Evolutionary conservation across 2,797 vertebrate species (phyloP).

Genomic region (Pipistrellus pipistrellus): DNA sequence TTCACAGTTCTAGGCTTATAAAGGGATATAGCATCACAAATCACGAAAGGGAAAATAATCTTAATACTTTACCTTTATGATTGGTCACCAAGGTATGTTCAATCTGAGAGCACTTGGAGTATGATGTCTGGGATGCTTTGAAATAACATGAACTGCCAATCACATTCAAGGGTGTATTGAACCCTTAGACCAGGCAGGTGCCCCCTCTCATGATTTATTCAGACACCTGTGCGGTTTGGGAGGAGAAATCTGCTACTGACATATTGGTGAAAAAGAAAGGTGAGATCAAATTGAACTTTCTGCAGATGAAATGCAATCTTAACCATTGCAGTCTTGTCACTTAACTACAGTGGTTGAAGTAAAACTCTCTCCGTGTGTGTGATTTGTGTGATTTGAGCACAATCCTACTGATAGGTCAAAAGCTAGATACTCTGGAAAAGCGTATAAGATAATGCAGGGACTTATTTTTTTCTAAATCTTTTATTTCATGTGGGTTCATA

Average conservation of each 20-base stretch:
- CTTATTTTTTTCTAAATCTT: conserved; percentile 39
- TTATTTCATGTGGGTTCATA: background rate
- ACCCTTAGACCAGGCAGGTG: background rate
- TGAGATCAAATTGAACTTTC: conserved; percentile 44
- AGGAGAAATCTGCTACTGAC: background rate
- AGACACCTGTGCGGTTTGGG: background rate
- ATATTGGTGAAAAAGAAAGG: conserved; percentile 38
- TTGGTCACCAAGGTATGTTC: background rate
- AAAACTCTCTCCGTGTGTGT: background rate
- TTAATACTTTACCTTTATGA: conserved; percentile 44
- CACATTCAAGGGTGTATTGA: background rate
- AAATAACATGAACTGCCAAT: conserved; percentile 29
- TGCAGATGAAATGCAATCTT: background rate
- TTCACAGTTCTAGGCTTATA: background rate
- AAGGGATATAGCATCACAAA: background rate
- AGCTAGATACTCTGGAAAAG: background rate
- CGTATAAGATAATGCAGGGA: background rate
- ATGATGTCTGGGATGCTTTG: background rate
- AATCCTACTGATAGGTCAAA: background rate
- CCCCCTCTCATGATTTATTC: background rate
- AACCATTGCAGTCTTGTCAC: conserved; percentile 2
- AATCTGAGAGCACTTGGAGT: conserved; percentile 21
- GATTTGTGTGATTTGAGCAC: background rate
- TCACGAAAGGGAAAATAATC: background rate
- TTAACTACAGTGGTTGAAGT: conserved; percentile 46